Evolutionary conservation across 1,140 invertebrate genomes (phyloP), one percentile per base, ranked within the genome.

Genomic region (Cyrtorhinus lividipennis): DNA sequence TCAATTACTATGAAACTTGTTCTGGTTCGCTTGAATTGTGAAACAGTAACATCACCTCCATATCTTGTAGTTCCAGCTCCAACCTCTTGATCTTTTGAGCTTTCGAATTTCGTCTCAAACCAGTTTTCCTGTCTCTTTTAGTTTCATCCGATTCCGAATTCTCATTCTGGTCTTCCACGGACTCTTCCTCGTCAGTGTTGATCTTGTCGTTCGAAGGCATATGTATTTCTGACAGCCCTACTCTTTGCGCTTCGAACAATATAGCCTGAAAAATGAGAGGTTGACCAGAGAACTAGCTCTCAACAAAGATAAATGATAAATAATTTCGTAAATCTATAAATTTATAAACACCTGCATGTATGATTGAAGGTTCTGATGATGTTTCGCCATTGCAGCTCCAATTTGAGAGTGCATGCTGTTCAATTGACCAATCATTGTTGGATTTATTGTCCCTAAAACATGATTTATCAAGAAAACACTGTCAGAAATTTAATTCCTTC

Each of bases 341-440:
- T 8, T 53, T 5, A 53, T 53, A 22, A 53, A 53, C 20, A 63
- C 56, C 24, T 63, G 56, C 62, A 63, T 63, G 24, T 63, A 63
- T 20, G 15, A 24, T 22, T 63, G 56, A 8, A 63, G 18, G 30
- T 58, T 63, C 30, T 63, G 56, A 24, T 38, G 56, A 13, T 57
- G 46, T n/a, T 45, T 58, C n/a, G 25, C 38, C 46, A 63, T 63
- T 1, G 62, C 62, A 24, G 22, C 26, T 3, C 30, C 62, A 13
- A 63, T 22, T 18, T 63, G 56, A 15, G n/a, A 30, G 30, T 63
- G 56, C 1, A 63, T 44, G 38, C 24, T 63, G 1, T 26, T 30
- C 23, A 63, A 15, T 15, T 57, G 58, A 24, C 18, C 58, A 26
- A 59, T 59, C 48, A 53, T 3, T 13, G 5, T 53, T 22, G 48